Conservation (phyloP, 2,797 vertebrate genomes). For the Spinibarbus caldwelli region DNA sequence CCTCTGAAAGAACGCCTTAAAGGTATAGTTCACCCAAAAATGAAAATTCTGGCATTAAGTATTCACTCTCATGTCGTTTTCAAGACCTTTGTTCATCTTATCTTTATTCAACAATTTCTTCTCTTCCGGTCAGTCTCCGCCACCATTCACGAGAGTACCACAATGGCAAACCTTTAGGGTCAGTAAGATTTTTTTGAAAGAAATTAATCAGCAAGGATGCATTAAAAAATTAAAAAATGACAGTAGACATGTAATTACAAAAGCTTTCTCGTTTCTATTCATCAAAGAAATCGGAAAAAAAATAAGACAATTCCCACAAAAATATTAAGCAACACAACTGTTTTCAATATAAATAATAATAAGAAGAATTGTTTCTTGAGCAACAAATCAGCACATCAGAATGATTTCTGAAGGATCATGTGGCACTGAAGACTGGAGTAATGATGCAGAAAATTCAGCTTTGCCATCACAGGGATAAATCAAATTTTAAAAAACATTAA, state of each 20-base stretch:
- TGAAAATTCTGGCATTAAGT: no score
- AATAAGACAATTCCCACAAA: not conserved
- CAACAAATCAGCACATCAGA: not conserved
- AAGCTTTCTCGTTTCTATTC: not conserved
- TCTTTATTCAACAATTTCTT: no score
- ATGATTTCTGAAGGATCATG: not conserved
- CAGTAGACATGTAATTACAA: not conserved
- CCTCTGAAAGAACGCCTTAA: not conserved
- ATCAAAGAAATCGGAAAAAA: not conserved
- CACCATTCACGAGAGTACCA: no score
- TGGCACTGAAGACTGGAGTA: not conserved
- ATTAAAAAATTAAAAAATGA: not conserved
- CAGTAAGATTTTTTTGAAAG: no score
- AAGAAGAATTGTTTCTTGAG: not conserved
- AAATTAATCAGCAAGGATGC: not conserved
- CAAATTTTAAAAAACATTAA: not conserved
- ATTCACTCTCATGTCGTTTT: no score
- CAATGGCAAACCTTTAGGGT: no score
- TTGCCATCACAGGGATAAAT: not conserved
- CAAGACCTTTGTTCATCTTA: no score
- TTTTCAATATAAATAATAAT: not conserved
- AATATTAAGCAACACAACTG: not conserved
- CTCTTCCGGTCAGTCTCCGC: no score
- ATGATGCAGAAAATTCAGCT: not conserved
- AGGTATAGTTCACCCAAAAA: no score